Evolutionary conservation across 2,797 vertebrate genomes (phyloP).

Genomic region (Brotula barbata): DNA sequence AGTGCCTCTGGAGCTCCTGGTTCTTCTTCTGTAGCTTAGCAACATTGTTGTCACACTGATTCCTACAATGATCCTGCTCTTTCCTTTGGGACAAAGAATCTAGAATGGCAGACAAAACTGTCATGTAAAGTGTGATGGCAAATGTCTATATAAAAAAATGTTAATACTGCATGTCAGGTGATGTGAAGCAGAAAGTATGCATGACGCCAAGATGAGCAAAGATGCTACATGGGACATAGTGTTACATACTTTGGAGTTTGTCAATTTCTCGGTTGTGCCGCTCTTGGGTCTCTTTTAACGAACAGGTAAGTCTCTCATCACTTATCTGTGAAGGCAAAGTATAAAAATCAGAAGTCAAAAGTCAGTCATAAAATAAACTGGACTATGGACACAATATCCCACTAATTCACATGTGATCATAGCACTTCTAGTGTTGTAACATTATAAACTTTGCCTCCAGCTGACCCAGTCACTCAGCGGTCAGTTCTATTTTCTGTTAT

Average conservation of each 20-base stretch:
- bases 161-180: not conserved
- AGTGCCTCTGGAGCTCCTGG: constrained; percentile 83
- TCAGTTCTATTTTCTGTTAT: not conserved
- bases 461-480: not conserved
- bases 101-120: constrained; percentile 21
- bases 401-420: not conserved
- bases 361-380: not conserved
- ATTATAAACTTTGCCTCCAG: not conserved
- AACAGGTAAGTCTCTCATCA: constrained; percentile 67
- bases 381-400: not conserved
- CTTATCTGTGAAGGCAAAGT: constrained; percentile 61
- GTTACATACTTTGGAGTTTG: constrained; percentile 66
- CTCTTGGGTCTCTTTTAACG: constrained; percentile 73
- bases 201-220: not conserved
- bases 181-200: not conserved
- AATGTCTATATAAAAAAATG: not conserved
- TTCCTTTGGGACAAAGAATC: constrained; percentile 51
- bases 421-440: not conserved
- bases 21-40: constrained; percentile 81
- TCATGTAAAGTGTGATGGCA: not conserved
- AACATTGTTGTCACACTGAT: constrained; percentile 72
- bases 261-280: constrained; percentile 70
- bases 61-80: constrained; percentile 65
- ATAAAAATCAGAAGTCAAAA: too few species aligned
- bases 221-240: not conserved